Evolutionary conservation across 2,797 vertebrate species (phyloP), one percentile per base, ranked within the genome.

Genomic region (Sternarchorhynchus goeldii): DNA sequence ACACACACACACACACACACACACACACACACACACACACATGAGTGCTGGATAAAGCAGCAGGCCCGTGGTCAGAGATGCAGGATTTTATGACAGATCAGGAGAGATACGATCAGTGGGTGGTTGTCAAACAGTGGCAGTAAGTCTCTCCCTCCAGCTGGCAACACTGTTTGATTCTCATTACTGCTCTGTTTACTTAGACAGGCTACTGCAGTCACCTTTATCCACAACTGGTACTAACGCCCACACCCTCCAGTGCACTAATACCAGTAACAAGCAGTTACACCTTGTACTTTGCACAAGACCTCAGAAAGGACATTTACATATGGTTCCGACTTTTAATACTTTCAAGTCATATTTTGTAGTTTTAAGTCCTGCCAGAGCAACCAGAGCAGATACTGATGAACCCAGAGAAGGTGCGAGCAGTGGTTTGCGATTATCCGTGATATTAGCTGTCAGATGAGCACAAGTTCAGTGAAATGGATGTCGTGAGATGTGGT

Each of bases 31-130:
- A 55, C 55, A 21, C 31, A 78, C 31, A 17, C 53, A 17, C 59
- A 4, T 12, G n/a, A 4, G 6, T 7, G 25, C 53, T n/a, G 39
- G 20, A 57, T 20, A 58, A 64, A 20, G 12, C 12, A 53, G 25
- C 6, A 53, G 25, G 21, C 4, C 58, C 53, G 45, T 39, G n/a
- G 55, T 71, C 60, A 75, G 66, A 3, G 32, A 50, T 14, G 16
- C 53, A 69, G 66, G 71, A 67, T 81, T 84, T 81, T 74, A 79
- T 73, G 73, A 84, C 68, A 45, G 45, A 63, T 76, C 69, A 59
- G 57, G 17, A 50, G 3, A 7, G 73, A 60, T 68, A 25, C 76
- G 63, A 73, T 29, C 55, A 81, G 69, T 68, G 55, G 41, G 58
- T 25, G 64, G 64, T 78, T 73, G 82, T 76, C 60, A 81, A 76